A percentile compares a stretch with the other conserved stretches of the same genome.
These are phyloP conservation scores for Heteractis magnifica DNA, from an alignment of 92 coral and sea anemone species.

Conservation along the genomic window DNA sequence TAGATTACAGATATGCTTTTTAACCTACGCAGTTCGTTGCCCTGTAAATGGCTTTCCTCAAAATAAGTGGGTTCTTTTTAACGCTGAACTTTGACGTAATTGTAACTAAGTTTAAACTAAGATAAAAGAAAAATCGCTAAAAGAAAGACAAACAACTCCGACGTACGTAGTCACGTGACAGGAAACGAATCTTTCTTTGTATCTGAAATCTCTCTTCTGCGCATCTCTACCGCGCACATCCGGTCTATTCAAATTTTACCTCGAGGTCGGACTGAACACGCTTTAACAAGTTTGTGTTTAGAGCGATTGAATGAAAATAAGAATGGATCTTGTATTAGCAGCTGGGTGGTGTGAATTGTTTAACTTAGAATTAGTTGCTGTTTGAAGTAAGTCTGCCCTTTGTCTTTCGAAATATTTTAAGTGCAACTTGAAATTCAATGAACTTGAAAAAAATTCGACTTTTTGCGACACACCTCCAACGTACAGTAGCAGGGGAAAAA, in stretches of 20 bases:
- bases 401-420: background rate
- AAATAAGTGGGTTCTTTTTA: background rate
- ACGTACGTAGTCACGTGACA: conserved; percentile 18
- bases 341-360: background rate
- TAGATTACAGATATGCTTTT: background rate
- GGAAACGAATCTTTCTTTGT: conserved; percentile 15
- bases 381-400: background rate
- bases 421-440: background rate
- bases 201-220: conserved; percentile 6
- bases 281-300: conserved; percentile 25
- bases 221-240: conserved; percentile 43
- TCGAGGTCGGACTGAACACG: conserved; percentile 14
- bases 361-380: background rate
- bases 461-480: conserved; percentile 5
- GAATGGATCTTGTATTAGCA: background rate
- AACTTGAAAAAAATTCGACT: background rate
- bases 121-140: background rate
- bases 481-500: background rate
- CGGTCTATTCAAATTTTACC: conserved; percentile 7
- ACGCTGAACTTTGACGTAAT: background rate
- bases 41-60: background rate
- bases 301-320: conserved; percentile 14
- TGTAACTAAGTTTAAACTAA: background rate
- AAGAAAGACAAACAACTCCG: background rate
- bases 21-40: background rate